Evolutionary conservation across 1,140 invertebrate genomes (phyloP), one percentile per base, ranked within the genome.

Genomic region (Bombyx mandarina): DNA sequence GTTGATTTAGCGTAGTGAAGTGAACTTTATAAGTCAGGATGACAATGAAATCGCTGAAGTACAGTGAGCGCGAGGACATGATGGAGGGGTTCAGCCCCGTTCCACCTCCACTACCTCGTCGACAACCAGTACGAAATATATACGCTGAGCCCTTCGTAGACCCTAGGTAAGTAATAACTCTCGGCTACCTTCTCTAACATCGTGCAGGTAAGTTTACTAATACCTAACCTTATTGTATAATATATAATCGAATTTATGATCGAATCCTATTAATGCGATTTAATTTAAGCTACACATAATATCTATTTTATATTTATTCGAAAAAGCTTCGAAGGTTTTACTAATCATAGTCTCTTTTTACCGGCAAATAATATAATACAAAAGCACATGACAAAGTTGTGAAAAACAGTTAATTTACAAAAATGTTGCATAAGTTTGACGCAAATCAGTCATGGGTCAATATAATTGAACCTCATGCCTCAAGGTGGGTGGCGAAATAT

Each of bases 1-100:
- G 76, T 75, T 73, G 71, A 71, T 61, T 62, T 62, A 67, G 68
- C 71, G 69, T 60, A 74, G 79, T 83, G 83, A 59, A 82, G 79
- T 83, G 79, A 67, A 84, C 74, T 73, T 64, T 65, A 54, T 48
- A 48, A 48, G 57, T 65, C 75, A 77, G 70, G 66, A 88, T 88
- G 87, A 88, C 87, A 69, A 89, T 89, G 87, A 89, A 88, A 74
- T 88, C 86, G 73, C 75, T 88, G 75, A 86, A 88, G 65, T 88
- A 88, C 75, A 85, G 82, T 71, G 82, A 85, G 66, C 69, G 86
- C 71, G 86, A 85, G 57, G 86, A 88, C 52, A 85, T 86, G 77
- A 88, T 88, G 79, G 88, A 89, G 60, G 86, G 84, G 6, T 87
- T 89, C 71, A 88, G 88, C 61, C 88, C 88, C 18, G 88, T 89